Evolutionary conservation across 2,797 vertebrate genomes (phyloP), one percentile per base, ranked within the genome.

Genomic region (Aeoliscus strigatus): DNA sequence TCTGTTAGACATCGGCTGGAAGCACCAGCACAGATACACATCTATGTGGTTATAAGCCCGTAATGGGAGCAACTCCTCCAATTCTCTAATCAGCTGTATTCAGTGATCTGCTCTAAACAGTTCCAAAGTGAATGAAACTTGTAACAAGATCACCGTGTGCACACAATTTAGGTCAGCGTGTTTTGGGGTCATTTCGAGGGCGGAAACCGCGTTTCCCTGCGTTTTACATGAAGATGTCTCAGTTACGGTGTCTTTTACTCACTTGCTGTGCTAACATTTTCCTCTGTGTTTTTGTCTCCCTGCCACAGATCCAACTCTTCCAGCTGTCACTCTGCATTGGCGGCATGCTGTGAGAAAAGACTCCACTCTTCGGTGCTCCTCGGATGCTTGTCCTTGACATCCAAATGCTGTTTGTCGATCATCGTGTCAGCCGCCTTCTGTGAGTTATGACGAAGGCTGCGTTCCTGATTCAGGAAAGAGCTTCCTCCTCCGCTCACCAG

Each of bases 361-460:
- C 39, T 72, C 23, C 41, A 12, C 71, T 68, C 60, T 11, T 68
- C 74, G 23, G 43, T 33, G 6, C 44, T 58, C 52, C 57, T 49
- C 65, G 60, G 70, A 73, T 77, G 62, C 45, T 66, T 43, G 69
- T 70, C 75, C 76, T 77, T 79, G 71, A 83, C 67, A 27, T 70
- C 71, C 79, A 74, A 79, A 81, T 79, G 75, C 61, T 74, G 67
- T n/a, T 48, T 56, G 61, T 72, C 55, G 45, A 54, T 72, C 43
- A 51, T 54, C 39, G 49, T 62, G 64, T 62, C 65, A 57, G 58
- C 48, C 53, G 14, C 49, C 66, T 60, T 39, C 51, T 60, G 61
- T 79, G 79, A 86, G 73, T 77, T 80, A 86, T 86, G 77, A 76
- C 46, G 67, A 77, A 48, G 73, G 75, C 70, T 56, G 64, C 51